Evolutionary conservation across 2,113 vertebrate species (phyloP).

Genomic region (Aptenodytes patagonicus): DNA sequence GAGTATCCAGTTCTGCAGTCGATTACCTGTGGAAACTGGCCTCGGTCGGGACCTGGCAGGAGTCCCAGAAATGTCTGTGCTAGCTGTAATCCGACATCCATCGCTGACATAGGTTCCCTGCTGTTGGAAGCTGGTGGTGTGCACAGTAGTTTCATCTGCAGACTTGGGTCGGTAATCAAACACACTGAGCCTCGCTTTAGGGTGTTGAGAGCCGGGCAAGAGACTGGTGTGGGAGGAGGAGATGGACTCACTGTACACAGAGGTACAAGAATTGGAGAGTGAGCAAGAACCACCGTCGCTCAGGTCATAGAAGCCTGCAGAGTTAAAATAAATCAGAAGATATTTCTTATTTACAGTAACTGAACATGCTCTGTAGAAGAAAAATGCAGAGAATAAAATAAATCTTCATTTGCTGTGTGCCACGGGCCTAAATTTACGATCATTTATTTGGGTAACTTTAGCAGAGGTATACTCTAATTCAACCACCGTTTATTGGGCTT

Average conservation of each 20-base stretch:
- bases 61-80: conserved; percentile 3
- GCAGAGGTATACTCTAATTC: background rate
- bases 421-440: background rate
- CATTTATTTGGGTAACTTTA: background rate
- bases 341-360: background rate
- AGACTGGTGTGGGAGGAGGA: conserved; percentile 81
- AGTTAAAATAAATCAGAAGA: background rate
- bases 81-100: conserved; percentile 69
- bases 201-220: conserved; percentile 59
- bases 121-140: conserved; percentile 59
- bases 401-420: background rate
- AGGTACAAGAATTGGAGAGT: conserved; percentile 90
- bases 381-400: background rate
- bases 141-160: conserved; percentile 83
- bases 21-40: conserved; percentile 92
- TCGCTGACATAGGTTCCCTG: conserved; percentile 67
- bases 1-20: background rate
- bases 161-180: conserved; percentile 80
- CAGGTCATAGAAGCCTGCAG: conserved; percentile 91
- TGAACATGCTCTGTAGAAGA: background rate
- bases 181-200: conserved; percentile 29
- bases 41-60: conserved; percentile 74
- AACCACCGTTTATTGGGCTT: background rate
- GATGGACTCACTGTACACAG: conserved; percentile 88
- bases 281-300: conserved; percentile 91